phyloP scores from a whole-genome alignment of 53 echinoderm and acorn worm species.

The Crossaster papposus region DNA sequence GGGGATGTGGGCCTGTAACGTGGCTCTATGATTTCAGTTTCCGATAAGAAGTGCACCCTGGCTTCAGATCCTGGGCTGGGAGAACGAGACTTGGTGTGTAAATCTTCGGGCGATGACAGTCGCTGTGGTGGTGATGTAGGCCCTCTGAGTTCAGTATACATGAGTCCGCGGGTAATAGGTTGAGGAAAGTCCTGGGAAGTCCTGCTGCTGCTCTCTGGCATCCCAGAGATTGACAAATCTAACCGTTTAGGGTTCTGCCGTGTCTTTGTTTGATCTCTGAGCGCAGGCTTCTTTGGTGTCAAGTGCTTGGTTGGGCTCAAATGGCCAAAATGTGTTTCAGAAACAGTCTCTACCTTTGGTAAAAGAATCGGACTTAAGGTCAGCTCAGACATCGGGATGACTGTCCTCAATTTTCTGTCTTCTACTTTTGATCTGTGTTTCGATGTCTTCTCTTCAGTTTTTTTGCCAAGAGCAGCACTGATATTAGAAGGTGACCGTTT shows the following conservation, averaged over 20 bases:
- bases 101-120: neutral
- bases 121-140: neutral
- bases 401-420: conserved; percentile 2
- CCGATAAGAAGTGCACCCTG: conserved; percentile 47
- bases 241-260: neutral
- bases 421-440: neutral
- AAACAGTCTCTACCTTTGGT: conserved; percentile 22
- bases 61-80: conserved; percentile 40
- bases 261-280: neutral
- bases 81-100: conserved; percentile 19
- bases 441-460: neutral
- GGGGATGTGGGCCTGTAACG: conserved; percentile 22
- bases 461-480: conserved; percentile 21
- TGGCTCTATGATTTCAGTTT: conserved; percentile 39
- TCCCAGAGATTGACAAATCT: neutral
- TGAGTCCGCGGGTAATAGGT: conserved; percentile 63
- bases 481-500: conserved; percentile 6
- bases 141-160: conserved; percentile 59
- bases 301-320: conserved; percentile 3
- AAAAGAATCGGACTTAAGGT: conserved; percentile 12
- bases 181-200: conserved; percentile 57
- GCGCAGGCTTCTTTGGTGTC: conserved; percentile 24
- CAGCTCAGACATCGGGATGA: conserved; percentile 38
- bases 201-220: neutral
- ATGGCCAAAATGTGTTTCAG: conserved; percentile 47